Evolutionary conservation across 2,113 vertebrate genomes (phyloP).

Genomic region (Ptyas mucosa): DNA sequence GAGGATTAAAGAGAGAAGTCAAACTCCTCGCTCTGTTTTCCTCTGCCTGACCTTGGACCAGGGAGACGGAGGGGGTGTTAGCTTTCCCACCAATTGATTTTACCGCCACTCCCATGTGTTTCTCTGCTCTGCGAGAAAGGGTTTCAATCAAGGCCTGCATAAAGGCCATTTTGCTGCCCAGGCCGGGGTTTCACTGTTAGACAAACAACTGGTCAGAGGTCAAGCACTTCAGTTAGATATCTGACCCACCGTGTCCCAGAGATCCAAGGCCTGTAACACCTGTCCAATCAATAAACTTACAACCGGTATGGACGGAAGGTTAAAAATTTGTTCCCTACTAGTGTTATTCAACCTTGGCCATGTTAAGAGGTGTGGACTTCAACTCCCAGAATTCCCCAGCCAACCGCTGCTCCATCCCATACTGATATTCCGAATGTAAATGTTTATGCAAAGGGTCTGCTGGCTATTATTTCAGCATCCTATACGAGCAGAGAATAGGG

Average conservation of each 20-base stretch:
- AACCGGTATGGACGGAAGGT: neutral
- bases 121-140: neutral
- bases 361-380: neutral
- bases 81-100: neutral
- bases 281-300: neutral
- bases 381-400: neutral
- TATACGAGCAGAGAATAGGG: neutral
- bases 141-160: neutral
- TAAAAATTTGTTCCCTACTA: neutral
- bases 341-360: neutral
- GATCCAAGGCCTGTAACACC: neutral
- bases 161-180: fast-evolving
- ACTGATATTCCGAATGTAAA: neutral
- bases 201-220: neutral
- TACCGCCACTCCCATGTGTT: neutral
- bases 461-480: neutral
- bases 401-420: neutral
- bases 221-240: neutral
- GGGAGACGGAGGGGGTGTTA: slow-evolving; percentile 16
- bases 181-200: neutral
- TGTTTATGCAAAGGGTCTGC: too few relatives aligned
- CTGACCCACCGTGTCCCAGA: neutral
- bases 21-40: slow-evolving; percentile 39
- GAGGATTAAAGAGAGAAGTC: slow-evolving; percentile 63
- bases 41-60: slow-evolving; percentile 57